Conservation (phyloP, 1,140 invertebrate genomes). For the Sarcophaga bullata region DNA sequence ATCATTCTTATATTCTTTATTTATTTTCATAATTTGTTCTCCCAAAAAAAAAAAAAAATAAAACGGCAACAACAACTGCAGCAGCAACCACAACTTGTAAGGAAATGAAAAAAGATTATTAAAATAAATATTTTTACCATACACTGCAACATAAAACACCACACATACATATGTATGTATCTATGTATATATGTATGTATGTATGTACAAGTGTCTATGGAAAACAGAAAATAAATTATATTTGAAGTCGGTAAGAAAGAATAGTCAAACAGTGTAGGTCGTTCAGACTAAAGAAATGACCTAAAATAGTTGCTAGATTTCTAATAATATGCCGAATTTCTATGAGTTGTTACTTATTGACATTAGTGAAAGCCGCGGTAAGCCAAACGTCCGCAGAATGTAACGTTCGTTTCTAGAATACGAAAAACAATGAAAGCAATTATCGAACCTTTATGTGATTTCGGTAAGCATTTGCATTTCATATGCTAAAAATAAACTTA, state of each 20-base stretch:
- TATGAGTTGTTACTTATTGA: too few relatives aligned
- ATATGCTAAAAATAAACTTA: too few relatives aligned
- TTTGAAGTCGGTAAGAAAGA: background rate
- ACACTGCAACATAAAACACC: background rate
- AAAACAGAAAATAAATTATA: background rate
- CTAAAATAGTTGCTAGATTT: too few relatives aligned
- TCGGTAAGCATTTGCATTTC: too few relatives aligned
- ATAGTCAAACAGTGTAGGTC: too few relatives aligned
- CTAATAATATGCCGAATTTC: too few relatives aligned
- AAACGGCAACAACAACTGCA: background rate
- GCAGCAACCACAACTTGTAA: background rate
- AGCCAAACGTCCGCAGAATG: too few relatives aligned
- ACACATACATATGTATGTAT: background rate
- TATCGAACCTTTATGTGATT: too few relatives aligned
- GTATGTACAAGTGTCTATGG: background rate
- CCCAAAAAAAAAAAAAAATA: background rate
- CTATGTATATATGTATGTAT: background rate
- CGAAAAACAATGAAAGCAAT: too few relatives aligned
- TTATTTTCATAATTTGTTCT: conserved; percentile 31
- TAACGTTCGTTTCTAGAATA: too few relatives aligned
- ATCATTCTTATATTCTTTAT: conserved; percentile 16
- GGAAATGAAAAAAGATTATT: conserved; percentile 29
- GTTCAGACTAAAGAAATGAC: too few relatives aligned
- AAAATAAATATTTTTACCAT: conserved; percentile 19
- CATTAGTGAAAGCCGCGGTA: too few relatives aligned